phyloP scores from a whole-genome alignment of 2,113 vertebrate genomes.

The Nerophis lumbriciformis region DNA sequence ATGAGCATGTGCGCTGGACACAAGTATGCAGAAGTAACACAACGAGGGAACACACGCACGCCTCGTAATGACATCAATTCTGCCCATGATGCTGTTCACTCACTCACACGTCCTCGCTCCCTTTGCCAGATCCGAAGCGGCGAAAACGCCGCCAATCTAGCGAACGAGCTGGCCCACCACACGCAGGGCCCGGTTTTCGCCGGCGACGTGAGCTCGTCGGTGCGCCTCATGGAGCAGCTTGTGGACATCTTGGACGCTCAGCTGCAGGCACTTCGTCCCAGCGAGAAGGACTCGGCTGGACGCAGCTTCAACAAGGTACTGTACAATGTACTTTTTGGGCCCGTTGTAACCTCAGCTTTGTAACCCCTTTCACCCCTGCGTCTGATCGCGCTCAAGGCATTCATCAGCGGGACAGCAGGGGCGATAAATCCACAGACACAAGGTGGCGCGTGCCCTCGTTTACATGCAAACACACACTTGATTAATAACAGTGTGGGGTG shows the following conservation, averaged over 20 bases:
- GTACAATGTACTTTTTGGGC: slow-evolving; percentile 31
- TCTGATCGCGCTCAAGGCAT: slow-evolving; percentile 32
- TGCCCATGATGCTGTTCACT: slow-evolving; percentile 8
- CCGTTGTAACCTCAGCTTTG: slow-evolving; percentile 32
- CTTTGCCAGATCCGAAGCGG: slow-evolving; percentile 86
- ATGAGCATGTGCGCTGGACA: neutral
- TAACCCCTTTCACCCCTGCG: slow-evolving; percentile 8
- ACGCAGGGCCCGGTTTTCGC: slow-evolving; percentile 93
- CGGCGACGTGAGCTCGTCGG: slow-evolving; percentile 93
- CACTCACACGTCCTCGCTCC: slow-evolving; percentile 6
- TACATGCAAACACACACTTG: slow-evolving; percentile 8
- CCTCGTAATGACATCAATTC: neutral
- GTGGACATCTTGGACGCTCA: slow-evolving; percentile 97
- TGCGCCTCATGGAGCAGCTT: slow-evolving; percentile 95
- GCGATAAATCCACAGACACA: slow-evolving; percentile 17
- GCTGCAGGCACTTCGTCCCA: slow-evolving; percentile 89
- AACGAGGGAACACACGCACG: too few relatives aligned
- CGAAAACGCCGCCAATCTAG: slow-evolving; percentile 94
- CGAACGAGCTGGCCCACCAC: slow-evolving; percentile 94
- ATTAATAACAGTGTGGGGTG: slow-evolving; percentile 23
- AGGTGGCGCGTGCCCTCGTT: slow-evolving; percentile 1
- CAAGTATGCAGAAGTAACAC: too few relatives aligned
- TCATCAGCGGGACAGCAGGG: slow-evolving; percentile 45
- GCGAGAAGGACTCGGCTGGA: slow-evolving; percentile 86
- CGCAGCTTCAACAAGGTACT: slow-evolving; percentile 98